Evolutionary conservation across 2,113 vertebrate genomes (phyloP).

Genomic region (Physeter macrocephalus): DNA sequence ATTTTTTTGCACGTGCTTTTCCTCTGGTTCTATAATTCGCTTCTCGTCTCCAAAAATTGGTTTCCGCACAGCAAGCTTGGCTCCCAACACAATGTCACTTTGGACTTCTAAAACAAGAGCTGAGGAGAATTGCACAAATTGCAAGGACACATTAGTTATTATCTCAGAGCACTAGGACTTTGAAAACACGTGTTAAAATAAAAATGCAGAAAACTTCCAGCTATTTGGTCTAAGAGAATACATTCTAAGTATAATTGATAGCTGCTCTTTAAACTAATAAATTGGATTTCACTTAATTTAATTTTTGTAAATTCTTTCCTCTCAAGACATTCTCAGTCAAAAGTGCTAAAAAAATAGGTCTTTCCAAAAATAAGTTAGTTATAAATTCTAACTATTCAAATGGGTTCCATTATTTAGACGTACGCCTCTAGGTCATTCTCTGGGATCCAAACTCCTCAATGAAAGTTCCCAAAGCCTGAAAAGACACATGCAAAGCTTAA

Average conservation of each 20-base stretch:
- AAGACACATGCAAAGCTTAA: not conserved
- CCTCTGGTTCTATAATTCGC: constrained; percentile 19
- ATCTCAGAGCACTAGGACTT: not conserved
- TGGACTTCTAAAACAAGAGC: constrained; percentile 60
- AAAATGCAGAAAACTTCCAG: not conserved
- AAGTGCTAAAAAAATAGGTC: not conserved
- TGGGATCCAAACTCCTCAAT: not conserved
- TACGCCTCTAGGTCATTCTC: not conserved
- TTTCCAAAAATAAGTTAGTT: not conserved
- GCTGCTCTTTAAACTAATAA: not conserved
- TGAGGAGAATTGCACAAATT: constrained; percentile 15
- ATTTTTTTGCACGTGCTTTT: constrained; percentile 40
- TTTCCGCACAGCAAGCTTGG: constrained; percentile 51
- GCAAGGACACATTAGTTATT: not conserved
- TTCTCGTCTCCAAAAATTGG: constrained; percentile 44
- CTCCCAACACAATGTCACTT: constrained; percentile 50
- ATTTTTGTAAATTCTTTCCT: not conserved
- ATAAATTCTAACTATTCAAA: not conserved
- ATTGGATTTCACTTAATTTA: not conserved
- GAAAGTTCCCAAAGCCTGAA: not conserved
- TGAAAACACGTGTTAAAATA: not conserved
- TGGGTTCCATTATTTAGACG: not conserved
- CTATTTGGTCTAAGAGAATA: not conserved
- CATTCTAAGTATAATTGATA: not conserved
- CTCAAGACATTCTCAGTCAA: not conserved